phyloP scores from a whole-genome alignment of 2,797 vertebrate genomes.

The Coreius guichenoti region DNA sequence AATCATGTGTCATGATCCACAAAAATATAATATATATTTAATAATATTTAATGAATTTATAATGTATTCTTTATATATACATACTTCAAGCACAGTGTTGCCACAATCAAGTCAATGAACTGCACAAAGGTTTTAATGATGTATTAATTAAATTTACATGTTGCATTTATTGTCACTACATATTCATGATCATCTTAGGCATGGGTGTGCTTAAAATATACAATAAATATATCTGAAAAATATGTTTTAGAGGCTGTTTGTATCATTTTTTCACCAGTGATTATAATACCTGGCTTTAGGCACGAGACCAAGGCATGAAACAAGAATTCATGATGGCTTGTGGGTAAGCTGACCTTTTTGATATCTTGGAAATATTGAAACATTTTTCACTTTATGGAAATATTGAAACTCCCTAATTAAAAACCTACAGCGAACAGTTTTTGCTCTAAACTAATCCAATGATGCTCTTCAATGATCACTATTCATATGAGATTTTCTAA shows the following conservation, averaged over 20 bases:
- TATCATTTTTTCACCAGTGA: conserved; percentile 3
- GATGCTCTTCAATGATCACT: background rate
- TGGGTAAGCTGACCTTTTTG: background rate
- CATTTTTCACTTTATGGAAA: background rate
- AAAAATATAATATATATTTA: background rate
- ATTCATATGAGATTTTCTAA: background rate
- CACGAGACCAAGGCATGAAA: conserved; percentile 21
- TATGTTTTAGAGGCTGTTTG: background rate
- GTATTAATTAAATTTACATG: background rate
- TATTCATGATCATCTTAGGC: conserved; percentile 1
- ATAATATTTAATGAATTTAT: background rate
- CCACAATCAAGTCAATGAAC: background rate
- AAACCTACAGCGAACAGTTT: background rate
- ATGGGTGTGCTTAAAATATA: background rate
- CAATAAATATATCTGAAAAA: background rate
- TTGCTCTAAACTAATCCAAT: background rate
- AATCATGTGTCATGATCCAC: background rate
- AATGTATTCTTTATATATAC: background rate
- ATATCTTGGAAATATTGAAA: background rate
- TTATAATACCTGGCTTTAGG: conserved; percentile 14
- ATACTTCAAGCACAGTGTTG: background rate
- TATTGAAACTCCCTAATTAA: background rate
- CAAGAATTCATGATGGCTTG: background rate
- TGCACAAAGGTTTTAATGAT: conserved; percentile 1
- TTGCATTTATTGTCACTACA: background rate